Percentiles rank a stretch among this genome's conserved stretches.
phyloP scores from a whole-genome alignment of 2,888 invertebrate species.

The Coelopa pilipes region DNA sequence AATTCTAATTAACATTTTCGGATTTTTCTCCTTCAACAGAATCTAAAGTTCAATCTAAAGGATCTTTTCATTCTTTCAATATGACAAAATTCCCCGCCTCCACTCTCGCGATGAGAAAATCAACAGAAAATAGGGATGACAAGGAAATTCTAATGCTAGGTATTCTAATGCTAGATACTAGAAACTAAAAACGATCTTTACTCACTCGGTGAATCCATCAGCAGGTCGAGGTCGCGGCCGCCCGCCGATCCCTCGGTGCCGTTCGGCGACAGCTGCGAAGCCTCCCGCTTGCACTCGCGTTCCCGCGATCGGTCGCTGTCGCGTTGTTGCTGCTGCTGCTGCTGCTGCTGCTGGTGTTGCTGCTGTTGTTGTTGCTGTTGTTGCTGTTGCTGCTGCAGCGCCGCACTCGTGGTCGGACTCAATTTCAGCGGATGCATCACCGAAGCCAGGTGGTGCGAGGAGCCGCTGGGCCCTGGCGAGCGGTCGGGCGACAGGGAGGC shows the following conservation, averaged over 20 bases:
- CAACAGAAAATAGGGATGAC: too few species aligned
- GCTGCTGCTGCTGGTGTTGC: conserved; percentile 49
- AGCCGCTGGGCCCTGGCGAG: conserved; percentile 53
- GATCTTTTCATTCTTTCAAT: too few species aligned
- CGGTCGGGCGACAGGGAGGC: conserved; percentile 54
- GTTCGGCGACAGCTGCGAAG: conserved; percentile 70
- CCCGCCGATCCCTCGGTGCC: conserved; percentile 72
- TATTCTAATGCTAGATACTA: neutral
- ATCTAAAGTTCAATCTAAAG: too few species aligned
- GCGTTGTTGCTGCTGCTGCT: conserved; percentile 72
- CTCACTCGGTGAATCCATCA: conserved; percentile 89
- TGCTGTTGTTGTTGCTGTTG: conserved; percentile 51
- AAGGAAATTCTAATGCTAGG: neutral
- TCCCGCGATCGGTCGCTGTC: conserved; percentile 66
- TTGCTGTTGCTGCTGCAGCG: conserved; percentile 72
- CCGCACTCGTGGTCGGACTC: conserved; percentile 75
- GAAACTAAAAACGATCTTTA: conserved; percentile 63
- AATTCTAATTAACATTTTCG: too few species aligned
- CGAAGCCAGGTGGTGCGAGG: conserved; percentile 65
- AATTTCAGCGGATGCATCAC: conserved; percentile 71
- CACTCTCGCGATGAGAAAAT: too few species aligned
- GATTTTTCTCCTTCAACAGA: too few species aligned
- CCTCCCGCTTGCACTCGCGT: conserved; percentile 56
- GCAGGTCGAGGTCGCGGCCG: conserved; percentile 70
- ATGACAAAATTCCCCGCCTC: too few species aligned